These are phyloP conservation scores for Microctenopoma steveboyesi DNA, from an alignment of 2,797 vertebrate genomes.

Conservation along the genomic window DNA sequence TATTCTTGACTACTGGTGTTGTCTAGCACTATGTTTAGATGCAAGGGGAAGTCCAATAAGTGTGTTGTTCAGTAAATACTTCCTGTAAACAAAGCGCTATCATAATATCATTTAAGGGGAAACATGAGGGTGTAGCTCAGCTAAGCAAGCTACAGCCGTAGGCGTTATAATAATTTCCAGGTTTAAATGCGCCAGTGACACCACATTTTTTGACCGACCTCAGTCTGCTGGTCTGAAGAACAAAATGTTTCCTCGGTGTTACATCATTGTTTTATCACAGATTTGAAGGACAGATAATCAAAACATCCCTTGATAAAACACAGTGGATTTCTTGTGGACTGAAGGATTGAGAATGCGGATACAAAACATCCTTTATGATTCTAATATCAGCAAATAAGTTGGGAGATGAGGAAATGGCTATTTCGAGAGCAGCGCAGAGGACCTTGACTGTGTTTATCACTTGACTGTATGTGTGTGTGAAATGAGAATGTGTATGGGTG, in stretches of 20 bases:
- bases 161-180: slow-evolving; percentile 6
- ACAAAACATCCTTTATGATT: slow-evolving; percentile 65
- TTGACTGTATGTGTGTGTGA: slow-evolving; percentile 40
- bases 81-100: slow-evolving; percentile 55
- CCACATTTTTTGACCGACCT: slow-evolving; percentile 4
- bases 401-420: slow-evolving; percentile 63
- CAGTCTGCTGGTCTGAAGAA: neutral
- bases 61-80: slow-evolving; percentile 45
- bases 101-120: slow-evolving; percentile 11
- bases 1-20: slow-evolving; percentile 29
- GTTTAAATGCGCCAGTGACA: slow-evolving; percentile 8
- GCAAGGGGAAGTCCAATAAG: slow-evolving; percentile 40
- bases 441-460: slow-evolving; percentile 60
- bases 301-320: slow-evolving; percentile 46
- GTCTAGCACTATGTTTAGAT: slow-evolving; percentile 39
- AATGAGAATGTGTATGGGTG: slow-evolving; percentile 52
- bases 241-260: slow-evolving; percentile 22
- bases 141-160: slow-evolving; percentile 1
- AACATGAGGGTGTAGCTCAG: slow-evolving; percentile 21
- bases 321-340: slow-evolving; percentile 25
- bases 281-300: slow-evolving; percentile 28
- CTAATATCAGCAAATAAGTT: slow-evolving; percentile 62
- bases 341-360: slow-evolving; percentile 40
- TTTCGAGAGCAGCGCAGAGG: slow-evolving; percentile 53
- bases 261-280: slow-evolving; percentile 30